Base-by-base conservation (phyloP, 2,888 invertebrate genomes). In the Drosophila anceps region DNA sequence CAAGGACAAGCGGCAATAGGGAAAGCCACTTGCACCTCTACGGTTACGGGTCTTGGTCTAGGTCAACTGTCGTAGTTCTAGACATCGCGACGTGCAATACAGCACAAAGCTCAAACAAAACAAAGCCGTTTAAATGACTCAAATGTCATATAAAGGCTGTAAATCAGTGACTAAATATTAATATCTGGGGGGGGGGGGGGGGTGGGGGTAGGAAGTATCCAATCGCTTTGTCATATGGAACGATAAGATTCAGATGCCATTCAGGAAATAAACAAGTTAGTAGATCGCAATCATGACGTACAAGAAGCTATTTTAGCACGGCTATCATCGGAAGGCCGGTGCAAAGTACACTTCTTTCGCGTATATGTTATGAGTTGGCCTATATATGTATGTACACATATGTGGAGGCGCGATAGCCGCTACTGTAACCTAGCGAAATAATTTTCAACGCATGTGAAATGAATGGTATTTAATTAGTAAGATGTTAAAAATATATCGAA, bases 401-500 rank as follows among this genome's bases (percentile, higher is more conserved):
- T n/a, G 24, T 27, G n/a, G 18, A 31, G 18, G 20, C 12, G n/a
- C 60, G 41, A 48, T 61, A 58, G 29, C 37, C 31, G 15, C n/a
- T 39, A 24, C 39, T 46, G 27, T 33, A 48, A 62, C 6, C 35
- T 39, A 35, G 31, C 65, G 84, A 87, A 87, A 84, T 62, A 39
- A 37, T 55, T 57, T 46, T 51, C 46, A 72, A 44, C 41, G 54
- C 18, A 20, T 33, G 29, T 50, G 90, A 81, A 89, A 89, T 88
- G 51, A 86, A 88, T 84, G 50, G 62, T 51, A 46, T 64, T 61
- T 46, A 76, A 87, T 84, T 87, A 87, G 84, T 84, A 84, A 87
- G 66, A 46, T 55, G 61, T 63, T 73, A 69, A 66, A 87, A 81
- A 87, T 87, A 84, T 59, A 71, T 48, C 37, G 10, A 27, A 37